phyloP scores from a whole-genome alignment of 64 coral and sea anemone species.

The Porites lutea region DNA sequence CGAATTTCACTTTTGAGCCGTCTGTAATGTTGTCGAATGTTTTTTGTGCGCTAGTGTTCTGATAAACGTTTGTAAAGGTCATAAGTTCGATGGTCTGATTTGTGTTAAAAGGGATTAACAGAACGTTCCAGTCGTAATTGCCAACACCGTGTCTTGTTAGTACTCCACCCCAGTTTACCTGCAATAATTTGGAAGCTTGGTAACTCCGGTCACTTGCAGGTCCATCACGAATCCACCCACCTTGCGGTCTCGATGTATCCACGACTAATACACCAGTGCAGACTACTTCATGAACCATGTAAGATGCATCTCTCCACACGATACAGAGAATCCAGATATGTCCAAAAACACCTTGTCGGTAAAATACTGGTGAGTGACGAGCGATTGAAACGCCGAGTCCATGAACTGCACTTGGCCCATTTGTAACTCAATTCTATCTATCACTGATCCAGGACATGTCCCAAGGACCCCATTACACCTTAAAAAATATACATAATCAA shows the following conservation, averaged over 20 bases:
- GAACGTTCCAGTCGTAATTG: conserved; percentile 81
- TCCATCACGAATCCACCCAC: conserved; percentile 81
- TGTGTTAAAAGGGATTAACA: conserved; percentile 34
- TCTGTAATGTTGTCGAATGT: conserved; percentile 57
- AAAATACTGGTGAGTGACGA: conserved; percentile 45
- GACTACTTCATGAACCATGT: conserved; percentile 60
- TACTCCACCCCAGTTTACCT: conserved; percentile 80
- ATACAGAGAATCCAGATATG: conserved; percentile 58
- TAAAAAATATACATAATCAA: neutral
- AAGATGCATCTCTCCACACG: conserved; percentile 54
- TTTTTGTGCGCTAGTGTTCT: conserved; percentile 47
- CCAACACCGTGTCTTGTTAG: conserved; percentile 68
- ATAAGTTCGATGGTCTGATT: conserved; percentile 46
- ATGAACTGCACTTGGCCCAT: conserved; percentile 55
- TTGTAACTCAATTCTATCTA: conserved; percentile 43
- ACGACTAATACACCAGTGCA: conserved; percentile 55
- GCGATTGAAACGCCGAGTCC: conserved; percentile 17
- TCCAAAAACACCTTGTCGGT: conserved; percentile 64
- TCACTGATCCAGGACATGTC: conserved; percentile 57
- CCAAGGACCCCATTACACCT: conserved; percentile 77
- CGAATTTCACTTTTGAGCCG: conserved; percentile 40
- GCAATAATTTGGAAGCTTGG: conserved; percentile 60
- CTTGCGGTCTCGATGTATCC: conserved; percentile 63
- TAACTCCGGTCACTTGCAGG: conserved; percentile 10
- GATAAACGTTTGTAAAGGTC: conserved; percentile 28